Base-by-base conservation (phyloP, 1,140 invertebrate species). In the Pogonomyrmex barbatus region DNA sequence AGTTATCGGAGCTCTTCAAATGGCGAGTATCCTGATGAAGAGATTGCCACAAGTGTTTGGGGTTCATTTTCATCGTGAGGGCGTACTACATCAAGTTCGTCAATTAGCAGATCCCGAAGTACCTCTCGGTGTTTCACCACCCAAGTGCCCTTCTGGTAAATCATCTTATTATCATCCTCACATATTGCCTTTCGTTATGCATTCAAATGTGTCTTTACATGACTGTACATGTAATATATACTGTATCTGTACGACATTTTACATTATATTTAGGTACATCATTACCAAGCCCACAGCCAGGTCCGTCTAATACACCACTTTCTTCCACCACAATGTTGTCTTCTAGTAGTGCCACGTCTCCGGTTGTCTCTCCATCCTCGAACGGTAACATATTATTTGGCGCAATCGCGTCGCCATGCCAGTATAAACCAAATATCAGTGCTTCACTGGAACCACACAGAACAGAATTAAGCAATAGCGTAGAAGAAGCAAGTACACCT, bases 1-100 rank as follows among this genome's bases (percentile, higher is more conserved):
- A 91, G 98, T 99, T 36, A 99, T 99, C 67, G 98, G 98, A 76
- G 98, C 98, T n/a, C 95, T 99, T 58, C 99, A 99, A 95, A 98
- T 99, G 96, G 98, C 98, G 24, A 98, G 99, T 94, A 98, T 99
- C 89, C 94, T 99, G 24, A 99, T 99, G 98, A 97, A 98, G 93
- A 98, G 99, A 92, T 94, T 99, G 85, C 98, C 99, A 3, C 97
- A 99, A 90, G 97, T 99, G 45, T 99, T 99, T 96, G 97, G 97
- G 62, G 97, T 98, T 58, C 99, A 99, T 95, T 99, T 99, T 93
- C 97, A 98, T 54, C 96, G 99, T 86, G 99, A 99, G 95, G 99
- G 98, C 83, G 98, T 99, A 9, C 96, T 99, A 94, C 98, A 99
- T 95, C 98, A 99, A 95, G 97, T 98, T 60, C 96, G 97, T 89